Conservation (phyloP, 2,797 vertebrate genomes). For the Myotis daubentonii region DNA sequence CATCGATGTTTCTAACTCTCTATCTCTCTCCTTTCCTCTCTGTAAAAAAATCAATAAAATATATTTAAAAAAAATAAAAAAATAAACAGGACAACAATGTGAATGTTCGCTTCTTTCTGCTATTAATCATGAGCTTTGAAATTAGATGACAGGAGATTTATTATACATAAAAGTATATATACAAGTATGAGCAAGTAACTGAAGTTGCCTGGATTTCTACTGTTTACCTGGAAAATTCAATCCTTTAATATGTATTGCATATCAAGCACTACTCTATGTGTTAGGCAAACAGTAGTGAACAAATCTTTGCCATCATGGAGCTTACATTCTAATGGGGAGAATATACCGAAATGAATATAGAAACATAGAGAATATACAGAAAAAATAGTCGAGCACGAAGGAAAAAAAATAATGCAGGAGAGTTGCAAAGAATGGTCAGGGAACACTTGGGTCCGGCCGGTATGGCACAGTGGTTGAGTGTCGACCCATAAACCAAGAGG, state of each 20-base stretch:
- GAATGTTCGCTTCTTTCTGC: background rate
- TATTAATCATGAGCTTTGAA: background rate
- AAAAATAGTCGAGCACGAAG: background rate
- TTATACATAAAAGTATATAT: background rate
- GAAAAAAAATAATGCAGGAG: background rate
- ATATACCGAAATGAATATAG: background rate
- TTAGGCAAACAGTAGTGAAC: background rate
- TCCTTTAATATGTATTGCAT: slow-evolving; percentile 2
- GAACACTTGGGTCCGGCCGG: background rate
- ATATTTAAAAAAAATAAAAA: background rate
- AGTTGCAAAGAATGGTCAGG: background rate
- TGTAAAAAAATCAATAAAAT: no score
- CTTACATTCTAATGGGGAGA: background rate
- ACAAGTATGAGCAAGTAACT: background rate
- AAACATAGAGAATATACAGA: background rate
- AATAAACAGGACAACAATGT: background rate
- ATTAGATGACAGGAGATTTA: background rate
- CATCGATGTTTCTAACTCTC: no score
- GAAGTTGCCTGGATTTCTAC: slow-evolving; percentile 20
- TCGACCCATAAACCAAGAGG: no score
- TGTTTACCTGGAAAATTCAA: slow-evolving; percentile 3
- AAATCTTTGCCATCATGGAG: background rate
- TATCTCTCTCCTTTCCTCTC: no score
- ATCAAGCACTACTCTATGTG: background rate
- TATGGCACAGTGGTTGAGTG: no score